Evolutionary conservation across 2,888 invertebrate genomes (phyloP), one percentile per base, ranked within the genome.

Genomic region (Punctoribates punctum): DNA sequence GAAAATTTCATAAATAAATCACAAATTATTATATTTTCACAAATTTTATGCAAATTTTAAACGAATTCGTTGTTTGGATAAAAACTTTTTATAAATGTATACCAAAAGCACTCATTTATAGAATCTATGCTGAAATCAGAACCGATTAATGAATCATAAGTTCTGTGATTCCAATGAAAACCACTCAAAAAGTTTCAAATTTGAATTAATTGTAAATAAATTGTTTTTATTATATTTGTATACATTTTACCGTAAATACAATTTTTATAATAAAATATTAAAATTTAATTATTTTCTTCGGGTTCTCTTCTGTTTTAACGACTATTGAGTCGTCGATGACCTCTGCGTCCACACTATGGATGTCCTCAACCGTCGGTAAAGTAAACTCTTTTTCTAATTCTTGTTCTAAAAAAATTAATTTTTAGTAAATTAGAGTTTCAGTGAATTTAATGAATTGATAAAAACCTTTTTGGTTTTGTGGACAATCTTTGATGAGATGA

Each of bases 401-500:
- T 38, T 73, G 5, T 1, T 51, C 72, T 72, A 17, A 72, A 72
- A 46, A 4, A 27, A 25, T 60, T 46, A 48, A 72, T 11, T 13
- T 15, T 29, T 27, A 34, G 27, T 29, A 34, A 70, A 46, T 72
- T 34, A 5, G 13, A 25, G 0, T 72, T 20, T 34, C 34, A 67
- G 17, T 17, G 8, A 60, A 60, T 25, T 15, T 23, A 60, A 4
- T 60, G 6, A 27, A 34, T 38, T 67, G 20, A 65, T 65, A 3
- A 25, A 72, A 48, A 72, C 72, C 77, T 38, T 77, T 84, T 4
- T 82, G 83, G 80, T 88, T 85, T 77, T 88, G 87, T 9, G 91
- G 91, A 83, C 92, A 93, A 82, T 92, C 91, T 83, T 90, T 91
- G 80, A 88, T 90, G 78, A 93, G 85, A 85, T 95, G 94, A 65